Conservation (phyloP, 2,113 vertebrate species). For the Abramis brama region DNA sequence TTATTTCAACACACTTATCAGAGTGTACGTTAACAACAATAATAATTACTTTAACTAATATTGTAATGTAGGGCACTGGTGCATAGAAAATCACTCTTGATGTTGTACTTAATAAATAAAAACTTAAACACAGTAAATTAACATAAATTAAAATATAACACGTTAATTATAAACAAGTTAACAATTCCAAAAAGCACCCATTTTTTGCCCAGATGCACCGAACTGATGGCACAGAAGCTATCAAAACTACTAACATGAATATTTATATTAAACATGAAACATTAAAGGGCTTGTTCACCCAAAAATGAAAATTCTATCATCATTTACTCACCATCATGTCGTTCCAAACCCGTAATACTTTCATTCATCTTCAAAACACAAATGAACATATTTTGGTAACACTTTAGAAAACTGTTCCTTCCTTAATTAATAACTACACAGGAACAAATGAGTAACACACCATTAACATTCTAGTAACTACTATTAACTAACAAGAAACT, state of each 20-base stretch:
- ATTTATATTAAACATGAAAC: not conserved
- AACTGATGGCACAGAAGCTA: not conserved
- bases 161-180: not conserved
- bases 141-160: not conserved
- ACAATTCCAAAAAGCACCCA: not conserved
- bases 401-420: too few species aligned
- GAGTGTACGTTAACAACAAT: not conserved
- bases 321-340: too few species aligned
- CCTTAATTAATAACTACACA: too few species aligned
- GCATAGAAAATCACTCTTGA: not conserved
- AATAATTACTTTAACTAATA: not conserved
- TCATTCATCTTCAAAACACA: too few species aligned
- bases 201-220: not conserved
- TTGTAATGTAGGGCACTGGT: not conserved
- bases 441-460: too few species aligned
- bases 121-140: not conserved
- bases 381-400: too few species aligned
- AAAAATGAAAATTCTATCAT: too few species aligned
- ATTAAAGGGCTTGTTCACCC: not conserved
- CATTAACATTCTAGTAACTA: too few species aligned
- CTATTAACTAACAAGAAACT: too few species aligned
- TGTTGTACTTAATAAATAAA: not conserved
- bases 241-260: not conserved
- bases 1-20: not conserved
- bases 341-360: too few species aligned